These are phyloP conservation scores for Tenthredo mesomela DNA, from an alignment of 2,888 invertebrate genomes.

Conservation along the genomic window DNA sequence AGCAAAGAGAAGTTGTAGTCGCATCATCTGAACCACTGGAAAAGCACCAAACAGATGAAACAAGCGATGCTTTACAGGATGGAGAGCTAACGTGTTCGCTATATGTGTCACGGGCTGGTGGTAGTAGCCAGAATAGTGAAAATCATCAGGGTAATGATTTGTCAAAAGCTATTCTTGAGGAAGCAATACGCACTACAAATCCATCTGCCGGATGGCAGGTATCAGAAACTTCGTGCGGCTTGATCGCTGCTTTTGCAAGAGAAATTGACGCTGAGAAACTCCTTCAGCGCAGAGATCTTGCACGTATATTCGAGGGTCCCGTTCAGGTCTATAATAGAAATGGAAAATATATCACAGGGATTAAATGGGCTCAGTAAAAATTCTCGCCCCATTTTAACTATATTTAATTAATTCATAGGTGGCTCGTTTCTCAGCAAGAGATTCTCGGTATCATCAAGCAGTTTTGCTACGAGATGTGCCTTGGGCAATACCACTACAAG, in stretches of 20 bases:
- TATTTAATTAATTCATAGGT: slow-evolving; percentile 66
- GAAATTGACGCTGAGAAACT: slow-evolving; percentile 77
- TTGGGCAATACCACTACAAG: slow-evolving; percentile 79
- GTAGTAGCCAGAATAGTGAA: slow-evolving; percentile 62
- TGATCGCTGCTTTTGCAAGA: slow-evolving; percentile 75
- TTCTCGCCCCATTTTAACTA: not conserved
- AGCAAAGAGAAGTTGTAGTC: slow-evolving; percentile 27
- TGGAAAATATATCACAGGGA: not conserved
- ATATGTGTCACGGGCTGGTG: slow-evolving; percentile 69
- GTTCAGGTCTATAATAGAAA: slow-evolving; percentile 71
- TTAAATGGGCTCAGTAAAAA: not conserved
- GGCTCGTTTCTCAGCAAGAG: slow-evolving; percentile 76
- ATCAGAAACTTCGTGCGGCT: slow-evolving; percentile 75
- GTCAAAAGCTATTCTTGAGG: slow-evolving; percentile 67
- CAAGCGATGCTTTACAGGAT: slow-evolving; percentile 25
- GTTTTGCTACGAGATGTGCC: slow-evolving; percentile 79
- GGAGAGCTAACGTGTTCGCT: slow-evolving; percentile 68
- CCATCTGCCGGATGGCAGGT: slow-evolving; percentile 71
- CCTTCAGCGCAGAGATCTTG: slow-evolving; percentile 74
- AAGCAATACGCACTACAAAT: slow-evolving; percentile 67
- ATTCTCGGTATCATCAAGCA: slow-evolving; percentile 75
- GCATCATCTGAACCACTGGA: slow-evolving; percentile 32
- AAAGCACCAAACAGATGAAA: slow-evolving; percentile 1
- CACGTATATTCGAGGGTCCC: slow-evolving; percentile 75
- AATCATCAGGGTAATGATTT: slow-evolving; percentile 56